Evolutionary conservation across 2,797 vertebrate genomes (phyloP).

Genomic region (Sparidentex hasta): DNA sequence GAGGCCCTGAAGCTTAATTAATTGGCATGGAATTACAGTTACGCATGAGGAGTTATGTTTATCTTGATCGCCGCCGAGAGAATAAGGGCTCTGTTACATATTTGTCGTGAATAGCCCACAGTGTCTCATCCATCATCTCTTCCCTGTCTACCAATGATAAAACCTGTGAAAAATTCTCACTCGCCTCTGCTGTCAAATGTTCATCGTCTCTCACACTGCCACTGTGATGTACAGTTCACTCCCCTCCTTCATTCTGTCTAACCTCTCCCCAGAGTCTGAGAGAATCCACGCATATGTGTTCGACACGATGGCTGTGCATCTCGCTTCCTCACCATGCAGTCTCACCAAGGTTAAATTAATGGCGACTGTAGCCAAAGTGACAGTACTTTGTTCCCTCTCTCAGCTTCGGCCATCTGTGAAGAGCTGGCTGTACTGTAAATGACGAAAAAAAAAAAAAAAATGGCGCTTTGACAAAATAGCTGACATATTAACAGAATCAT

Average conservation of each 20-base stretch:
- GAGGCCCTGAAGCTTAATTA: conserved; percentile 45
- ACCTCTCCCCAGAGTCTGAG: conserved; percentile 26
- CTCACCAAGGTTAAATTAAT: conserved; percentile 24
- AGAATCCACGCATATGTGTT: conserved; percentile 16
- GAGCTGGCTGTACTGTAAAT: neutral
- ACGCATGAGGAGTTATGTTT: conserved; percentile 41
- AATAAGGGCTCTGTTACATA: conserved; percentile 11
- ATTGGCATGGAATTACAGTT: conserved; percentile 47
- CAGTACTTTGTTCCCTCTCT: neutral
- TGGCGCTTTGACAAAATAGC: neutral
- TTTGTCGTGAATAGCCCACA: conserved; percentile 3
- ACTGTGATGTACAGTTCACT: neutral
- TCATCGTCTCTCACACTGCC: neutral
- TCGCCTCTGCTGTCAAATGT: conserved; percentile 23
- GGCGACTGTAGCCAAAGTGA: conserved; percentile 1
- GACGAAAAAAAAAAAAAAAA: neutral
- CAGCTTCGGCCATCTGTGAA: conserved; percentile 2
- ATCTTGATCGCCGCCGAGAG: conserved; percentile 35
- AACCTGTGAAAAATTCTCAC: conserved; percentile 49
- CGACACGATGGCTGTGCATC: conserved; percentile 31
- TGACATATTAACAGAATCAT: neutral
- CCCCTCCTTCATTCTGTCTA: conserved; percentile 33
- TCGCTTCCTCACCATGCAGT: neutral
- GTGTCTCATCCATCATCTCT: conserved; percentile 44
- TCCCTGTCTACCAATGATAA: conserved; percentile 8